Base-by-base conservation (phyloP, 2,888 invertebrate species). In the Drosophila stalkeri region DNA sequence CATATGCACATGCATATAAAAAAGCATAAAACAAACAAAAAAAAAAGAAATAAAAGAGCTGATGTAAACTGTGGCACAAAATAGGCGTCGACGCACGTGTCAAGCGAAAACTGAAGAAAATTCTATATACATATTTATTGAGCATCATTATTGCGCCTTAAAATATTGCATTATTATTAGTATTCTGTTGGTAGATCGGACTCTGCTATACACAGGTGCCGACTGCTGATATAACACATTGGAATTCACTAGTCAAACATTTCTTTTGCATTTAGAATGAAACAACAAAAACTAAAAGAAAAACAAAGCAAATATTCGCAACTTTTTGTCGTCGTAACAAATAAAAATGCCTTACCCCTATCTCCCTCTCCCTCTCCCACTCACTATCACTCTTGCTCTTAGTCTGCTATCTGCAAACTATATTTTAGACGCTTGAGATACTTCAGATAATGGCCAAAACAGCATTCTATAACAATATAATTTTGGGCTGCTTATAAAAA, bases 211-310 rank as follows among this genome's bases (percentile, higher is more conserved):
- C 37, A 12, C 23, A 41, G 55, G 27, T 55, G 37, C 49, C 31
- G 60, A 16, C 16, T 35, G 54, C 49, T 72, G 73, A 57, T 72
- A 72, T 72, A 65, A 61, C 61, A 51, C 61, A 27, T 68, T 64
- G 78, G 75, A 74, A 79, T 78, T 75, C 52, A 27, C 65, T 75
- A 71, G 59, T 57, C 52, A 77, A 77, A 77, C 75, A 77, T 63
- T 76, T 63, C 62, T 63, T 65, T 54, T 16, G 54, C 59, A 27
- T 55, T 39, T 5, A 37, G 23, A 37, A 55, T 27, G 39, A n/a
- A 39, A 55, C 9, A 7, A 37, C 18, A 23, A 33, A 18, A 49
- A 33, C n/a, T 16, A 52, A 52, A 52, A 23, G 9, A 55, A 72
- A 66, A 73, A 52, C 60, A 72, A 72, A 41, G 56, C 76, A 59